Evolutionary conservation across 2,113 vertebrate species (phyloP), one percentile per base, ranked within the genome.

Genomic region (Jacana jacana): DNA sequence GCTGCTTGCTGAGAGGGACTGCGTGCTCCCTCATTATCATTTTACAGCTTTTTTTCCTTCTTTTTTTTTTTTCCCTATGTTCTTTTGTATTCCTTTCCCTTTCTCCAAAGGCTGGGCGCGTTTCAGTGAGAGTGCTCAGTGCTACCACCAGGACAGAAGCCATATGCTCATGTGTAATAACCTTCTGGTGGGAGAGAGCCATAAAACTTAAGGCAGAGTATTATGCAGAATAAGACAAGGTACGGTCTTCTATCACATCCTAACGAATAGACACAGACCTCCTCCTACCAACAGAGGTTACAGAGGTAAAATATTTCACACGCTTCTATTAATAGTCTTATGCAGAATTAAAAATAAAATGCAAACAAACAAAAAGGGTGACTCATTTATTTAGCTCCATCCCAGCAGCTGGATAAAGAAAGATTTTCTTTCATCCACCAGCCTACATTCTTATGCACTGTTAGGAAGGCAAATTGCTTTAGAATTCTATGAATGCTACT

Each of bases 11-110:
- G 93, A 96, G 97, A 96, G 83, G 85, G 95, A 7, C 94, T 89
- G 92, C 91, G 16, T 37, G 58, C 85, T 92, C 91, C 95, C 95
- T 96, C 91, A 97, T 98, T 97, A 98, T 55, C 93, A 97, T 98
- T 83, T 93, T 61, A 93, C 89, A 94, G 96, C 11, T 85, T 58
- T 88, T 70, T 69, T 93, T 52, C 12, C 70, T 90, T 40, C 6
- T 60, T 61, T 93, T 65, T 81, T 68, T 88, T 69, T 12, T 63
- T 96, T 94, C 13, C 13, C 40, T 13, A 10, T 87, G 79, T 93
- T 97, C 95, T 93, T 97, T 91, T 92, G 92, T 96, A 88, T 94
- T 95, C 71, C 35, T 66, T 95, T 88, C 87, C 84, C 89, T 94
- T 87, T 83, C 92, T 71, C 81, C 83, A 66, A 88, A 94, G 5